phyloP scores from a whole-genome alignment of 2,888 invertebrate genomes.

The Choreutis nemorana region DNA sequence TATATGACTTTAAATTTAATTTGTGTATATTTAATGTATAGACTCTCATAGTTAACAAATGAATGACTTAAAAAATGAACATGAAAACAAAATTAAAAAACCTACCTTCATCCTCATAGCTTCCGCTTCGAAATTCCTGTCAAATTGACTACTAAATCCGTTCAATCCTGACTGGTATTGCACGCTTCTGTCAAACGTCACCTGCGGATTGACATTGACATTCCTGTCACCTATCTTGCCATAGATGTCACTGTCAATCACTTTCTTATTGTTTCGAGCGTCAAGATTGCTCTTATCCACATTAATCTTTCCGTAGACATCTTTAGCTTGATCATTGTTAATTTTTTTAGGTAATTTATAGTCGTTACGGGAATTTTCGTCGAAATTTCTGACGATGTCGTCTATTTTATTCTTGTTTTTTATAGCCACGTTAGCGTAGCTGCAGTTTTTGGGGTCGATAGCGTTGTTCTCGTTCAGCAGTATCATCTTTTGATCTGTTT shows the following conservation, averaged over 20 bases:
- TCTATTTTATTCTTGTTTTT: constrained; percentile 52
- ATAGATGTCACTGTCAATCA: constrained; percentile 9
- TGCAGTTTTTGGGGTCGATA: constrained; percentile 38
- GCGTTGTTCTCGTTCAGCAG: constrained; percentile 41
- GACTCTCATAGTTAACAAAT: constrained; percentile 7
- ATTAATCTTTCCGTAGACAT: constrained; percentile 52
- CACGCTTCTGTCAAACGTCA: constrained; percentile 5
- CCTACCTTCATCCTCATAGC: constrained; percentile 42
- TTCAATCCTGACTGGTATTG: constrained; percentile 31
- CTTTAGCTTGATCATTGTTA: constrained; percentile 43
- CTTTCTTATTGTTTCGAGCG: constrained; percentile 6
- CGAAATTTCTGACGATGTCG: constrained; percentile 57
- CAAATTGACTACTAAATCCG: constrained; percentile 41
- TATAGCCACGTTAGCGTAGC: constrained; percentile 48
- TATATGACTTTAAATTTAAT: no score
- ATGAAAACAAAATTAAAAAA: constrained; percentile 8
- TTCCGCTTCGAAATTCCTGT: constrained; percentile 53
- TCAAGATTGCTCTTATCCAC: constrained; percentile 13
- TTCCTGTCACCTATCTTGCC: constrained; percentile 21
- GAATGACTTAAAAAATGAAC: constrained; percentile 6
- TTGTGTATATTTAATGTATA: no score
- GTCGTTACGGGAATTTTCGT: constrained; percentile 33
- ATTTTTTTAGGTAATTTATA: constrained; percentile 46
- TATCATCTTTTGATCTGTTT: constrained; percentile 57
- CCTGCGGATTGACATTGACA: constrained; percentile 14